phyloP scores from a whole-genome alignment of 2,888 invertebrate genomes.

The Galerucella calmariensis region DNA sequence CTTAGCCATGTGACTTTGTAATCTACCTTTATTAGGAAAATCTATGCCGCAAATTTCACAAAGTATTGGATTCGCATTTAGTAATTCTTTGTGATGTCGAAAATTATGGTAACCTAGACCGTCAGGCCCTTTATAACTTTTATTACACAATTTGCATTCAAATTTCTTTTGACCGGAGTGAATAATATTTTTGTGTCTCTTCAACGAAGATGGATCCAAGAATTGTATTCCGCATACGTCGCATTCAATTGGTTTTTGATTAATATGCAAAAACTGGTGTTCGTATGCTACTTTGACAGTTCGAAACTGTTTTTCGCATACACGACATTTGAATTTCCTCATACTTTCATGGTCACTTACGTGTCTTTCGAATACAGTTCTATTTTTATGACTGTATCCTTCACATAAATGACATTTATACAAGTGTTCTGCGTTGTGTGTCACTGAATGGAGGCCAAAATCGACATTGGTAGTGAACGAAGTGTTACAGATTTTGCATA shows the following conservation, averaged over 20 bases:
- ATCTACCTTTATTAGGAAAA: constrained; percentile 42
- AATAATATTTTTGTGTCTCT: constrained; percentile 54
- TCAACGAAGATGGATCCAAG: not conserved
- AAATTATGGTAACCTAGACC: constrained; percentile 57
- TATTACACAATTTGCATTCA: constrained; percentile 54
- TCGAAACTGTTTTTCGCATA: constrained; percentile 50
- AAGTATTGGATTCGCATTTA: constrained; percentile 61
- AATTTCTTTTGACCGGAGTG: constrained; percentile 63
- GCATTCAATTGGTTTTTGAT: not conserved
- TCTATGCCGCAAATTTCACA: constrained; percentile 64
- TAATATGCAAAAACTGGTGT: not conserved
- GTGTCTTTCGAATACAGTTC: constrained; percentile 3
- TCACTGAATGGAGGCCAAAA: constrained; percentile 65
- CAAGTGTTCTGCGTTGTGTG: constrained; percentile 40
- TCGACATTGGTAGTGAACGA: constrained; percentile 45
- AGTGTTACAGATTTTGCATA: constrained; percentile 70
- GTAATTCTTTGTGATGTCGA: constrained; percentile 48
- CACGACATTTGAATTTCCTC: constrained; percentile 56
- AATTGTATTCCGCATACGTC: not conserved
- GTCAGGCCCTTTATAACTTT: constrained; percentile 46
- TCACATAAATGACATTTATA: constrained; percentile 19
- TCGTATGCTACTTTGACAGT: not conserved
- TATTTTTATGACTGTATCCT: constrained; percentile 49
- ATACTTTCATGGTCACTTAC: not conserved
- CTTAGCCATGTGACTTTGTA: constrained; percentile 45